Percentiles rank a stretch among this genome's conserved stretches.
phyloP scores from a whole-genome alignment of 2,797 vertebrate species.

The Acipenser ruthenus region DNA sequence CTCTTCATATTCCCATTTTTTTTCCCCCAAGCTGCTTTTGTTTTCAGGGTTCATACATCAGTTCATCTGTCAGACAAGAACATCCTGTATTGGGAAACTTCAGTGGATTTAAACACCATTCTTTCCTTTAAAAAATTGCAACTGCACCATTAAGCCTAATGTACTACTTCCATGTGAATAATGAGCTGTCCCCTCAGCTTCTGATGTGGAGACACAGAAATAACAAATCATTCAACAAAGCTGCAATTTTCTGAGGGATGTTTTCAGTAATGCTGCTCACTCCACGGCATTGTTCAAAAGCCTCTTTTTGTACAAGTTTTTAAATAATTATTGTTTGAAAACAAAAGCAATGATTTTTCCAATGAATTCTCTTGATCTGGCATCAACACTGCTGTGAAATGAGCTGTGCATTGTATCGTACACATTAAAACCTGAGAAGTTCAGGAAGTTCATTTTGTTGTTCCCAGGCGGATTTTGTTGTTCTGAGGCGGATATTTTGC shows the following conservation, averaged over 20 bases:
- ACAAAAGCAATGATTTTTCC: too few relatives aligned
- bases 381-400: too few relatives aligned
- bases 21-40: background rate
- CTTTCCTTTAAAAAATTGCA: background rate
- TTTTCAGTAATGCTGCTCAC: too few relatives aligned
- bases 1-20: background rate
- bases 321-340: too few relatives aligned
- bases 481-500: too few relatives aligned
- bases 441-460: too few relatives aligned
- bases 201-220: background rate
- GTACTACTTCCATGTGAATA: background rate
- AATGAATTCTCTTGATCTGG: too few relatives aligned
- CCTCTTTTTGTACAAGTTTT: too few relatives aligned
- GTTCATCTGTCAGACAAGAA: constrained; percentile 3
- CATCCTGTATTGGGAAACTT: background rate
- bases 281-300: too few relatives aligned
- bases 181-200: background rate
- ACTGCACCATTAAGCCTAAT: background rate
- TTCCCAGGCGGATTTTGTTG: too few relatives aligned
- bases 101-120: background rate
- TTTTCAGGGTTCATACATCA: background rate
- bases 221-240: constrained; percentile 1
- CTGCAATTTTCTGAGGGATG: background rate
- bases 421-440: too few relatives aligned
- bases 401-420: too few relatives aligned